These are phyloP conservation scores for Arothron firmamentum DNA, from an alignment of 2,113 vertebrate genomes.

Conservation along the genomic window DNA sequence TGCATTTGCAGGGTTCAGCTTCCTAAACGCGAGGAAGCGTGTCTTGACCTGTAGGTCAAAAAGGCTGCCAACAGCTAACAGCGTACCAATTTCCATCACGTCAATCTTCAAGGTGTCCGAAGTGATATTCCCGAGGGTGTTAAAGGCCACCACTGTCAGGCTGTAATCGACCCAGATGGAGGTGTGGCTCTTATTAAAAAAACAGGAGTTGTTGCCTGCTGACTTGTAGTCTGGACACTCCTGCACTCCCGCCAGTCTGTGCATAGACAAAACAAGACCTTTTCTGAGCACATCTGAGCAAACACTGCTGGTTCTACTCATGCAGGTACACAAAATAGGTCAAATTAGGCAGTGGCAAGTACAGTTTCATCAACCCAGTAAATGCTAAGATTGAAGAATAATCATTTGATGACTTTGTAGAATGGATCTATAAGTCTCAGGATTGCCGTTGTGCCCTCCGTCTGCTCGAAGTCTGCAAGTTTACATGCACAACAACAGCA, in stretches of 20 bases:
- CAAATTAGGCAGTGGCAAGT: no score
- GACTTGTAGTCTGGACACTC: constrained; percentile 90
- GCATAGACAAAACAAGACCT: constrained; percentile 19
- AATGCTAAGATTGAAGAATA: no score
- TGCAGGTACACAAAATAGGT: neutral
- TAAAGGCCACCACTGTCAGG: constrained; percentile 82
- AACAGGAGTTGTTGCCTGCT: constrained; percentile 84
- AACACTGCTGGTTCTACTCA: neutral
- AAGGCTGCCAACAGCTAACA: neutral
- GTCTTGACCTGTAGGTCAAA: no score
- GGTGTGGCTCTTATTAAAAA: constrained; percentile 83
- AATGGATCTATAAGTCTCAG: neutral
- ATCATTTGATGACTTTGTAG: neutral
- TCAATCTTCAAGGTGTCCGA: constrained; percentile 79
- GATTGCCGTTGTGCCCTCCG: constrained; percentile 3
- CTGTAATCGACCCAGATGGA: constrained; percentile 82
- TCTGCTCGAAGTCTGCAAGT: neutral
- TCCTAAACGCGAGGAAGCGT: no score
- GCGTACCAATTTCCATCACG: constrained; percentile 83
- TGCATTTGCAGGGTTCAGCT: no score
- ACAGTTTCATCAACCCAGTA: no score
- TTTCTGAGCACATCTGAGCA: constrained; percentile 4
- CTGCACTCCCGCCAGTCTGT: constrained; percentile 50
- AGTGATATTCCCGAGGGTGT: constrained; percentile 76
- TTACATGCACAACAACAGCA: constrained; percentile 27